Evolutionary conservation across 92 coral and sea anemone genomes (phyloP), one percentile per base, ranked within the genome.

Genomic region (Porites cylindrica): DNA sequence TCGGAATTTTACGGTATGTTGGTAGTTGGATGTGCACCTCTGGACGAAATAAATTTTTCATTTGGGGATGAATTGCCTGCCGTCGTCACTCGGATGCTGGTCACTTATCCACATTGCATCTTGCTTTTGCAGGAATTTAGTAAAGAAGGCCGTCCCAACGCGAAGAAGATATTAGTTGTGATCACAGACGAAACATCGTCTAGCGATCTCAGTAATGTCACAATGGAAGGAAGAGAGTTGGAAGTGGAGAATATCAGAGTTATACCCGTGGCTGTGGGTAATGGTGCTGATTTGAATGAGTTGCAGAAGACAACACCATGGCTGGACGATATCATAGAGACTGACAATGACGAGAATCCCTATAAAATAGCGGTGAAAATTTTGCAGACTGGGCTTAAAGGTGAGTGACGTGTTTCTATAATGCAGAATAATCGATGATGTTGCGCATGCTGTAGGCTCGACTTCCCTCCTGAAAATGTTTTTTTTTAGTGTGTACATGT

Each of bases 201-300:
- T 38, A 94, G 93, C 59, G 29, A 61, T n/a, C 53, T 76, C 24
- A 89, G 81, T 65, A 86, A 89, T 71, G 56, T 96, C 43, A 87
- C 87, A 29, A 78, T 56, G 11, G 87, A 91, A 82, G 93, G 86
- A n/a, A 77, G 80, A 78, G 85, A 91, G 1, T 71, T 96, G 65
- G 98, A 94, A 11, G 84, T 74, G 75, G 85, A 90, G 58, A 93
- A 93, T 4, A 76, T 96, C 76, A 86, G 94, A 72, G 95, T 96
- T 14, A 91, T 96, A 60, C 89, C 99, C 8, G 95, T 96, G 71
- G 96, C 93, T 51, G 77, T 93, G 53, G 99, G 99, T 14, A 73
- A 88, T 47, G 90, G 88, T 64, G 95, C 90, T 6, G 94, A 95
- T 60, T 67, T 58, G 43, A 85, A 74, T 65, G 98, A 94, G 52